Evolutionary conservation across 2,888 invertebrate species (phyloP), one percentile per base, ranked within the genome.

Genomic region (Schrankia costaestrigalis): DNA sequence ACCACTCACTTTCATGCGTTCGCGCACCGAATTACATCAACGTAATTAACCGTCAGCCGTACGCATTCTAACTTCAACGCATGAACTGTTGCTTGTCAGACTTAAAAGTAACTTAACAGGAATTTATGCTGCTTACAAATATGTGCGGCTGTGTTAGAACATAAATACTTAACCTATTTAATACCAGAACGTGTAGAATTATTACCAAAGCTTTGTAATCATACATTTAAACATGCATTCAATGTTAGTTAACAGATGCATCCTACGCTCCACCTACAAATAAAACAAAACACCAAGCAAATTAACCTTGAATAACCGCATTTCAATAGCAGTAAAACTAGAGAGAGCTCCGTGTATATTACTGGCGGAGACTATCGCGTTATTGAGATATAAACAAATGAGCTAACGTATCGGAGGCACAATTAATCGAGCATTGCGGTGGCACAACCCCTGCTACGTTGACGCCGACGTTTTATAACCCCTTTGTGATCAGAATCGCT

Each of bases 401-500:
- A 41, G 42, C 46, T 46, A 39, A 37, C 50, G 39, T 42, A 54
- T 52, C 56, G 54, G 56, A 58, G 65, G 67, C 65, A 73, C 71
- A 77, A 79, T 81, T 79, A 80, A 79, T 76, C 70, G 63, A 39
- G 30, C 33, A 34, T 57, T 56, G 56, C 46, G 54, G 41, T 47
- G 63, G 57, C 62, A 60, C 61, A 59, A 60, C 61, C 64, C 63
- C 56, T 48, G 46, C 31, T 51, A 55, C 57, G 67, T 64, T 73
- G 76, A 74, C 75, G 74, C 55, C 64, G 68, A 46, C 72, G 67
- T 78, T 83, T 80, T 78, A 69, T 71, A 78, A 73, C 71, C 76
- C n/a, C 79, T 82, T 82, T 81, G 82, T 80, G 69, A 69, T 67
- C 63, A 57, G 63, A 78, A 77, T 77, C 76, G 74, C 79, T 82